Conservation (phyloP, 2,113 vertebrate genomes). For the Hassar affinis region DNA sequence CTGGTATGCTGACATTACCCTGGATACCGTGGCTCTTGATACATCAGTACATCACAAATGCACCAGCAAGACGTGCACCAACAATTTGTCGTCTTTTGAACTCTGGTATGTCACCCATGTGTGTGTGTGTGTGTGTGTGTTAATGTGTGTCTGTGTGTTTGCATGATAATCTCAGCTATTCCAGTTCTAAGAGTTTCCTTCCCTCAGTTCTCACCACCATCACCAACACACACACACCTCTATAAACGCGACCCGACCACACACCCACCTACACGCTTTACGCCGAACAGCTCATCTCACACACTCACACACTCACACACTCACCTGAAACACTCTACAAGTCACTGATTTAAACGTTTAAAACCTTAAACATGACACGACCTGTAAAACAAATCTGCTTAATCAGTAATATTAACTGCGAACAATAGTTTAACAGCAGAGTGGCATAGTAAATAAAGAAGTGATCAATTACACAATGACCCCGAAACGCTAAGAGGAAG, state of each 20-base stretch:
- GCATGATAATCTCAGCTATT: conserved; percentile 22
- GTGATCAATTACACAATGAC: background rate
- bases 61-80: too few relatives aligned
- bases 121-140: background rate
- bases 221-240: conserved; percentile 2
- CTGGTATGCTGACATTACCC: too few relatives aligned
- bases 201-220: background rate
- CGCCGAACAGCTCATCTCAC: background rate
- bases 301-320: too few relatives aligned
- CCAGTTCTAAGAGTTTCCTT: conserved; percentile 39
- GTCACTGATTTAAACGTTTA: background rate
- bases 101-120: background rate
- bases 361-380: background rate
- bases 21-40: too few relatives aligned
- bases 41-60: too few relatives aligned
- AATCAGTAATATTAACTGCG: background rate
- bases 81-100: too few relatives aligned
- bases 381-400: background rate
- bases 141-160: background rate
- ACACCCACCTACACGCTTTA: conserved; percentile 14
- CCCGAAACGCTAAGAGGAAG: background rate
- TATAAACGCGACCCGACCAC: background rate
- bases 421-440: too few relatives aligned
- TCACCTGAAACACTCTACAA: background rate
- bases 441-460: background rate